Base-by-base conservation (phyloP, 2,113 vertebrate genomes). In the Elgaria multicarinata region DNA sequence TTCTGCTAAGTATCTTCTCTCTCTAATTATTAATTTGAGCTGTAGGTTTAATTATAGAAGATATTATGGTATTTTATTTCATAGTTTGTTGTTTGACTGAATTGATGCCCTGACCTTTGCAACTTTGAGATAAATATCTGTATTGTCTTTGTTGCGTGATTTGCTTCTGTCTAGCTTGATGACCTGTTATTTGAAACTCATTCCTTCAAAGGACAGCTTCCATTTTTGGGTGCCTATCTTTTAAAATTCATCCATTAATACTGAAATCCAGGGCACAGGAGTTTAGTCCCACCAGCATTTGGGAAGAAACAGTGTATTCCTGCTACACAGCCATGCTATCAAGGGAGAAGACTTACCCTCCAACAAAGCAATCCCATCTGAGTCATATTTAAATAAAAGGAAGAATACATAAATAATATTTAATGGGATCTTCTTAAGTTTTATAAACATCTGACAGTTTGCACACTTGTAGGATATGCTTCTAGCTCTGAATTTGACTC, bases 391-490 rank as follows among this genome's bases (percentile, higher is more conserved):
- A 77, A 64, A 87, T 26, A 24, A 42, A 82, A 12, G 1, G 42
- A 39, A 62, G 22, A 80, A 55, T n/a, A 80, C 58, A 20, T 55
- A 2, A 78, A 31, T 42, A 77, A 55, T 36, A 83, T 92, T 95
- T 97, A 97, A 97, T 96, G 96, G 96, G 96, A 96, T 97, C 96
- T 96, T 93, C 97, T 97, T 96, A 97, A 97, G 93, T 96, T 97
- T 95, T 95, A 95, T 95, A 96, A 97, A 95, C 96, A 96, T 87
- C 93, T 71, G 94, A 96, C 95, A 93, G 93, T 90, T 96, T 94
- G 96, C 95, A 96, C 95, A 96, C 94, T 95, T 96, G 90, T 93
- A 96, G 95, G 97, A 97, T 18, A 97, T 96, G 93, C 94, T 94
- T 94, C 91, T 92, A 94, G 93, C 95, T 85, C 90, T 78, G 93